phyloP scores from a whole-genome alignment of 2,113 vertebrate species.

The Plestiodon gilberti region DNA sequence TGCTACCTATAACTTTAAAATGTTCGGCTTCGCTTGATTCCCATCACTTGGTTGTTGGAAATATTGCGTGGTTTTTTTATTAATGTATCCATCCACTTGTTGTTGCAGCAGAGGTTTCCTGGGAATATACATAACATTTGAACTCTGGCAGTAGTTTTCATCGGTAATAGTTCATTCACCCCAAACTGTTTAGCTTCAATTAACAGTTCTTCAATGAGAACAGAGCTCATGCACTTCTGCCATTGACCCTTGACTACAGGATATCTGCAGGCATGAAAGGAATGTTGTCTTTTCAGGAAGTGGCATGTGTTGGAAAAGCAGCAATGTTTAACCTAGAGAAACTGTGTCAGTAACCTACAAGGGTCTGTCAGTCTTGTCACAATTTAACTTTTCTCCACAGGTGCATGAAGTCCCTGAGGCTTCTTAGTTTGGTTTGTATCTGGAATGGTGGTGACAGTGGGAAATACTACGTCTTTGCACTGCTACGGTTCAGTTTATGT shows the following conservation, averaged over 20 bases:
- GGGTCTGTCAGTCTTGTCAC: background rate
- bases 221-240: background rate
- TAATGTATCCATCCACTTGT: rapidly evolving
- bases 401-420: background rate
- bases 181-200: background rate
- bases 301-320: background rate
- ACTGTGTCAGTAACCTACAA: background rate
- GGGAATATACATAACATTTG: background rate
- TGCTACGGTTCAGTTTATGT: background rate
- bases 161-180: background rate
- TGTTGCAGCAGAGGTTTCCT: background rate
- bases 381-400: background rate
- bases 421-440: background rate
- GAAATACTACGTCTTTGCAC: background rate
- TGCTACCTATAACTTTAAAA: no score
- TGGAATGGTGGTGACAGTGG: background rate
- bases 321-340: background rate
- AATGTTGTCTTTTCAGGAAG: background rate
- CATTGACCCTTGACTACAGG: background rate
- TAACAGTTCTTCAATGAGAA: background rate
- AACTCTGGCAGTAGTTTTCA: background rate
- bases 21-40: no score
- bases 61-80: no score
- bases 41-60: no score
- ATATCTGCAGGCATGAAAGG: background rate